phyloP scores from a whole-genome alignment of 2,797 vertebrate genomes.

The Pseudopleuronectes americanus region DNA sequence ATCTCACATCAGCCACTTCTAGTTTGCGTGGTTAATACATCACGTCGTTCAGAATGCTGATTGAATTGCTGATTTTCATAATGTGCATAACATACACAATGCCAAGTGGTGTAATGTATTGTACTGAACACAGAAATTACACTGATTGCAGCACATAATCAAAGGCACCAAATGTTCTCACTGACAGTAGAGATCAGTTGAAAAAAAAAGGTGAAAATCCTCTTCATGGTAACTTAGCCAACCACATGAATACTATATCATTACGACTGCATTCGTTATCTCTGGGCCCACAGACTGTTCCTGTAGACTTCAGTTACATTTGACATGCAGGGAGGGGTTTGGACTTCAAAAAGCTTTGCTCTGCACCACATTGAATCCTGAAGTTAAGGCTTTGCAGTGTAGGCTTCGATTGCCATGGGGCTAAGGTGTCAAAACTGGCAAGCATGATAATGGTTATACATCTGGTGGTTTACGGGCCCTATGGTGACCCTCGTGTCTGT shows the following conservation, averaged over 20 bases:
- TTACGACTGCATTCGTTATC: constrained; percentile 72
- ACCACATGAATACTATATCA: constrained; percentile 51
- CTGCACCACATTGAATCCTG: constrained; percentile 31
- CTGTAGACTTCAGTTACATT: constrained; percentile 71
- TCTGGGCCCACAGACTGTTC: constrained; percentile 67
- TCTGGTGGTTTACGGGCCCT: constrained; percentile 70
- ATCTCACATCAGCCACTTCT: constrained; percentile 67
- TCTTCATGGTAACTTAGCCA: constrained; percentile 65
- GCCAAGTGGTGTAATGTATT: constrained; percentile 76
- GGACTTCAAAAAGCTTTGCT: constrained; percentile 67
- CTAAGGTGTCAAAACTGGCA: constrained; percentile 65
- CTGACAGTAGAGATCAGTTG: constrained; percentile 49
- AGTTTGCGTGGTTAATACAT: constrained; percentile 58
- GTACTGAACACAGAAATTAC: constrained; percentile 67
- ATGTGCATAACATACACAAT: constrained; percentile 70
- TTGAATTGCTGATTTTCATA: constrained; percentile 73
- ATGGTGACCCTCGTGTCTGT: constrained; percentile 77
- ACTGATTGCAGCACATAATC: constrained; percentile 67
- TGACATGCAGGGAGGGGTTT: constrained; percentile 59
- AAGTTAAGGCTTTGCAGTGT: constrained; percentile 51
- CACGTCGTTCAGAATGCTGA: constrained; percentile 56
- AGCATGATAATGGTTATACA: constrained; percentile 73
- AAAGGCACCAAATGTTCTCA: constrained; percentile 71
- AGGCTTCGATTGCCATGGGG: constrained; percentile 56
- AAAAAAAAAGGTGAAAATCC: constrained; percentile 50